phyloP scores from a whole-genome alignment of 2,888 invertebrate species.

The Acholoe squamosa region DNA sequence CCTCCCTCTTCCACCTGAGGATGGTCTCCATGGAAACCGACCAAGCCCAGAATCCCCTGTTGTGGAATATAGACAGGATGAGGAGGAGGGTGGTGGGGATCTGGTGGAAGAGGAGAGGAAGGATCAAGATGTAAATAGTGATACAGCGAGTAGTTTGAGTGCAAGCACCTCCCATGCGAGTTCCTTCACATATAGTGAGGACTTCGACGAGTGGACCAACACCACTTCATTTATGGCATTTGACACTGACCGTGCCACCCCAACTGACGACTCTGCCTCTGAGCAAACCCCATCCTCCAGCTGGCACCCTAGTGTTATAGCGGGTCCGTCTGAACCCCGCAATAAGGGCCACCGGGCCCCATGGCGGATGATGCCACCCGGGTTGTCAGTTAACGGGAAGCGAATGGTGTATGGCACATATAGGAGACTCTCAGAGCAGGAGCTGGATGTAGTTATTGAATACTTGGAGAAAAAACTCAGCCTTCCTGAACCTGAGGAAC shows the following conservation, averaged over 20 bases:
- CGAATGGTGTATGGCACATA: conserved; percentile 28
- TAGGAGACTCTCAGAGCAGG: conserved; percentile 74
- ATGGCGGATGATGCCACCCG: background rate
- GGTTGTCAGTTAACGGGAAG: background rate
- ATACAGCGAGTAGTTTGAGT: background rate
- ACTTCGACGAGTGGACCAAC: conserved; percentile 43
- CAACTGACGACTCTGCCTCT: background rate
- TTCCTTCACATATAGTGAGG: conserved; percentile 8
- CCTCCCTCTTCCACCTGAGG: background rate
- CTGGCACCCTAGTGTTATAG: background rate
- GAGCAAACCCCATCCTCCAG: background rate
- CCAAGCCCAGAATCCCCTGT: background rate
- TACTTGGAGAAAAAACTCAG: conserved; percentile 77
- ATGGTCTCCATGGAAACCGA: background rate
- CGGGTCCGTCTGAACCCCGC: background rate
- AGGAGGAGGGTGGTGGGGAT: background rate
- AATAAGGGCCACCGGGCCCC: background rate
- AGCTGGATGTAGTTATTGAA: conserved; percentile 77
- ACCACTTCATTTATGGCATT: conserved; percentile 35
- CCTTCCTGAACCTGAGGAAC: conserved; percentile 71
- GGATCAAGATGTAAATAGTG: background rate
- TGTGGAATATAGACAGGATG: background rate
- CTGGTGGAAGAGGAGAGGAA: background rate
- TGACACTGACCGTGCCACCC: background rate
- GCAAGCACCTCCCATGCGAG: background rate